Percentiles rank a stretch among this genome's conserved stretches.
Evolutionary conservation across 2,797 vertebrate genomes (phyloP).

Genomic region (Fratercula arctica): DNA sequence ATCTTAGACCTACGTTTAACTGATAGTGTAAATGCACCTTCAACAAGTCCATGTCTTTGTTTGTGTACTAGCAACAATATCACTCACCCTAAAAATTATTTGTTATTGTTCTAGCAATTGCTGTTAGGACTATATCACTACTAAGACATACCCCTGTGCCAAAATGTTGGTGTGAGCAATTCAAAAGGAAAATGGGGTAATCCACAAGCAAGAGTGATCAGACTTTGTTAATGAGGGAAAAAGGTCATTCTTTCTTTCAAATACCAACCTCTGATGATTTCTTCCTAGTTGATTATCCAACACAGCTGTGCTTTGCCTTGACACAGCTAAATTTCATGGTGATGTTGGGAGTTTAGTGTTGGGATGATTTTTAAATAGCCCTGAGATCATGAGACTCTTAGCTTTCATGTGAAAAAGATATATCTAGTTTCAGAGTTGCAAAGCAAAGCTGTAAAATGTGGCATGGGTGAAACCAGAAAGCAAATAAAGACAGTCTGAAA

Average conservation of each 20-base stretch:
- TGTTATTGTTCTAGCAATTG: neutral
- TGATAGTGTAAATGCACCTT: neutral
- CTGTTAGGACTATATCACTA: neutral
- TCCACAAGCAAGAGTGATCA: neutral
- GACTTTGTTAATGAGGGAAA: neutral
- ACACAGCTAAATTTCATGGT: neutral
- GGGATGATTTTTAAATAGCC: neutral
- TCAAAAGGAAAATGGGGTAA: neutral
- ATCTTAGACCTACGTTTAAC: neutral
- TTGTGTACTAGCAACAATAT: neutral
- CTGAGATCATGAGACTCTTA: neutral
- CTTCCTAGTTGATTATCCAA: neutral
- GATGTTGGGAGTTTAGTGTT: neutral
- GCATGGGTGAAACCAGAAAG: neutral
- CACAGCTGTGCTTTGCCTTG: neutral
- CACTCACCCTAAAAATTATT: neutral
- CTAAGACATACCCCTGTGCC: neutral
- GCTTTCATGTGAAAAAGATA: neutral
- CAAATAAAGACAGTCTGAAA: neutral
- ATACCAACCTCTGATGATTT: neutral
- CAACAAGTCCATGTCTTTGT: neutral
- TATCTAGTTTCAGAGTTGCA: neutral
- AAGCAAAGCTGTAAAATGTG: neutral
- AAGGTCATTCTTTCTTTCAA: neutral
- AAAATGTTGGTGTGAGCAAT: neutral